Evolutionary conservation across 2,888 invertebrate species (phyloP).

Genomic region (Yponomeuta plumbellus): DNA sequence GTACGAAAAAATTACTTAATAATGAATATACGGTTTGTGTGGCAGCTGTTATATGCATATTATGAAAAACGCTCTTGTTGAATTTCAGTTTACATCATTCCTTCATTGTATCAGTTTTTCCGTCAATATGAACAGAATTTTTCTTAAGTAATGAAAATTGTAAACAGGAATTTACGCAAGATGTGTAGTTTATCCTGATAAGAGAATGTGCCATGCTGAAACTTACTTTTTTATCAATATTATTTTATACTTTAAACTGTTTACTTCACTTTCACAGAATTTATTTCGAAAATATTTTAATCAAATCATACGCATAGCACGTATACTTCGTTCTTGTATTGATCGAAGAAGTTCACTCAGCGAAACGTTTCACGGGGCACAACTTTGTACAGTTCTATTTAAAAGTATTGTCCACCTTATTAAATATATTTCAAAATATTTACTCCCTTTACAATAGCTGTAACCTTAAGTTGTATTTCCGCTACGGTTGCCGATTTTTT

Average conservation of each 20-base stretch:
- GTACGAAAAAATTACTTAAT: slow-evolving; percentile 40
- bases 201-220: slow-evolving; percentile 75
- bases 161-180: slow-evolving; percentile 60
- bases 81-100: slow-evolving; percentile 53
- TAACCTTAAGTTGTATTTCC: too few relatives aligned
- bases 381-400: too few relatives aligned
- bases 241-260: slow-evolving; percentile 48
- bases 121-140: not conserved
- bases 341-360: slow-evolving; percentile 42
- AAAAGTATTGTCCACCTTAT: too few relatives aligned
- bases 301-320: slow-evolving; percentile 50
- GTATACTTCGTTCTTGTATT: slow-evolving; percentile 43
- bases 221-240: slow-evolving; percentile 66
- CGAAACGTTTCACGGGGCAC: slow-evolving; percentile 41
- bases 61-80: slow-evolving; percentile 43
- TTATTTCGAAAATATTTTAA: slow-evolving; percentile 30
- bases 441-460: too few relatives aligned
- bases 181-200: slow-evolving; percentile 65
- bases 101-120: not conserved
- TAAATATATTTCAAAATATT: too few relatives aligned
- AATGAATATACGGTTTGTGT: slow-evolving; percentile 55
- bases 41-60: slow-evolving; percentile 72
- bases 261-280: slow-evolving; percentile 62
- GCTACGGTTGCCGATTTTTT: too few relatives aligned
- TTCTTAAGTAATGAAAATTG: slow-evolving; percentile 18